Conservation (phyloP, 2,888 invertebrate genomes). For the Bhutanitis thaidina region DNA sequence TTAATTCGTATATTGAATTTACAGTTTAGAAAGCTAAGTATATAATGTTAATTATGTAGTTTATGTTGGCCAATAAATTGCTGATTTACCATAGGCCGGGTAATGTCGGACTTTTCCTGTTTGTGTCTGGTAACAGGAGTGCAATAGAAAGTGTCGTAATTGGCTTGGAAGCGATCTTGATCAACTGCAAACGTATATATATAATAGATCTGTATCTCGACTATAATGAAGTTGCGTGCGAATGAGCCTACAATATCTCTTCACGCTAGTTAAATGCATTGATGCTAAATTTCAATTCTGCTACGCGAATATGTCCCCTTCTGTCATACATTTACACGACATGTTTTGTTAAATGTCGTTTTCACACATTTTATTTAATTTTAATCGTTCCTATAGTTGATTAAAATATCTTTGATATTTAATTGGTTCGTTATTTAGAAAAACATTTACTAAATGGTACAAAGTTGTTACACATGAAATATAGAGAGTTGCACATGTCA, state of each 20-base stretch:
- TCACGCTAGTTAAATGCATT: slow-evolving; percentile 36
- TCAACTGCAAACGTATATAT: slow-evolving; percentile 23
- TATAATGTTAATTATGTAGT: too few relatives aligned
- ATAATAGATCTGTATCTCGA: slow-evolving; percentile 32
- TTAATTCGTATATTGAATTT: too few relatives aligned
- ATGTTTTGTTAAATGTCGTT: not conserved
- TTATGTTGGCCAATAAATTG: not conserved
- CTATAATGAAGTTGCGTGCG: slow-evolving; percentile 42
- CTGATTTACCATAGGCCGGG: slow-evolving; percentile 2
- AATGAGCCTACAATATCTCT: slow-evolving; percentile 34
- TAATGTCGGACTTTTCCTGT: slow-evolving; percentile 25
- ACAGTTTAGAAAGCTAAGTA: too few relatives aligned
- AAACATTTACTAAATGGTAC: too few relatives aligned
- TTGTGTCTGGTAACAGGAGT: slow-evolving; percentile 27
- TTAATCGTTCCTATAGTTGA: not conserved
- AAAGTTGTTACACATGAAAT: too few relatives aligned
- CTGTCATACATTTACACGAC: not conserved
- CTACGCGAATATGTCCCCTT: not conserved
- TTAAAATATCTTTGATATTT: not conserved
- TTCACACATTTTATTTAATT: not conserved
- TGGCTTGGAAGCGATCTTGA: slow-evolving; percentile 33
- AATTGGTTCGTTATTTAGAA: too few relatives aligned
- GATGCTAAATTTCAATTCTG: slow-evolving; percentile 3
- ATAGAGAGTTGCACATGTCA: too few relatives aligned
- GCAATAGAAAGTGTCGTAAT: slow-evolving; percentile 36